A percentile compares a stretch with the other conserved stretches of the same genome.
phyloP scores from a whole-genome alignment of 2,888 invertebrate species.

The Clusia tigrina region DNA sequence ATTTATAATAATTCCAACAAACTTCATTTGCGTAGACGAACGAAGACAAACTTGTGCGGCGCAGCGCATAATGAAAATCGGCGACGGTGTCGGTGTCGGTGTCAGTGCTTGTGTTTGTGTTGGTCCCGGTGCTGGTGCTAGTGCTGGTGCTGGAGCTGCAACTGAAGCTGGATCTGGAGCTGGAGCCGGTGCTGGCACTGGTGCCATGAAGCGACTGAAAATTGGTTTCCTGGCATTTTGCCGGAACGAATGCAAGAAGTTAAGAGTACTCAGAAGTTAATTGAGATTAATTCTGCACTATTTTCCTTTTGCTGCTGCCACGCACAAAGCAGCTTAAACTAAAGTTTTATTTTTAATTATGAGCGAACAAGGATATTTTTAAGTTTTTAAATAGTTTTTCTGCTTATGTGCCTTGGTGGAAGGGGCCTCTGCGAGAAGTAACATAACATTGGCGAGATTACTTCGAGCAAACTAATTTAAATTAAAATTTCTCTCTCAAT shows the following conservation, averaged over 20 bases:
- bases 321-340: background rate
- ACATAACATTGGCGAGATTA: too few relatives aligned
- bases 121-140: too few relatives aligned
- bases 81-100: background rate
- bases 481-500: too few relatives aligned
- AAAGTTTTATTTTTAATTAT: slow-evolving; percentile 7
- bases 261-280: slow-evolving; percentile 24
- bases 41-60: background rate
- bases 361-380: background rate
- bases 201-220: background rate
- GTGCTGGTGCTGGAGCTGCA: too few relatives aligned
- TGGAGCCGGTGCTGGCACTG: background rate
- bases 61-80: background rate
- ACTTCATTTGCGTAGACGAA: background rate
- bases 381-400: background rate
- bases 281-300: slow-evolving; percentile 31
- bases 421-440: too few relatives aligned
- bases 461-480: too few relatives aligned
- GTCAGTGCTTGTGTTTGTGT: too few relatives aligned
- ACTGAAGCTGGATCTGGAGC: background rate
- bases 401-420: too few relatives aligned
- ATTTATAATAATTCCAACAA: slow-evolving; percentile 27
- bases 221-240: slow-evolving; percentile 30
- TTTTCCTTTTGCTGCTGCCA: slow-evolving; percentile 25
- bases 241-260: slow-evolving; percentile 14